Conservation (phyloP, 2,888 invertebrate species). For the Ichneumoninae sp. region DNA sequence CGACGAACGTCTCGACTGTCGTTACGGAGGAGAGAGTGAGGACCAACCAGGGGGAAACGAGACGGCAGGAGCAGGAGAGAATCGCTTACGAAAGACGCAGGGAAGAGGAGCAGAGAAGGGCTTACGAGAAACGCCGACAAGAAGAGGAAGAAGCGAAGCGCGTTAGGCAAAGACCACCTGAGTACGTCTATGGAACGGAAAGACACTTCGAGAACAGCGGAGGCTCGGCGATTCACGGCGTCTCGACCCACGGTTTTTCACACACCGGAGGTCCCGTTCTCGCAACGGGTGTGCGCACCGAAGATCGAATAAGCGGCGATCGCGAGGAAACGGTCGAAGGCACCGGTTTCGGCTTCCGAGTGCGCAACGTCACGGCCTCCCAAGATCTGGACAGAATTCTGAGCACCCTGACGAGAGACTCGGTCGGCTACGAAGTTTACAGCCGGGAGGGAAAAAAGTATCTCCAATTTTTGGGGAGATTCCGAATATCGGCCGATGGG, state of each 20-base stretch:
- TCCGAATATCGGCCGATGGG: conserved; percentile 72
- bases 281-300: conserved; percentile 56
- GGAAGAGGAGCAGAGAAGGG: conserved; percentile 56
- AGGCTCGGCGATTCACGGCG: conserved; percentile 13
- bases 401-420: conserved; percentile 71
- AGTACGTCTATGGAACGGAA: conserved; percentile 75
- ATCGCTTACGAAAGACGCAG: conserved; percentile 64
- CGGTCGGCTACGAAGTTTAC: conserved; percentile 72
- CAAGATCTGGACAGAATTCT: conserved; percentile 75
- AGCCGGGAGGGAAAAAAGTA: conserved; percentile 73
- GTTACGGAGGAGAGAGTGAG: conserved; percentile 48
- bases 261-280: conserved; percentile 53
- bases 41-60: conserved; percentile 39
- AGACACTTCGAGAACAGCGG: conserved; percentile 69
- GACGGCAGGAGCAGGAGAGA: conserved; percentile 65
- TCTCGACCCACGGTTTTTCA: conserved; percentile 42
- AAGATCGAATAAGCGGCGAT: conserved; percentile 73
- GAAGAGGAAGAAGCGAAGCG: conserved; percentile 63
- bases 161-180: conserved; percentile 56
- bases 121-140: conserved; percentile 44
- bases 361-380: conserved; percentile 73
- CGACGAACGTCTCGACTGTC: conserved; percentile 58
- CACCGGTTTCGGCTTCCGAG: conserved; percentile 71
- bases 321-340: conserved; percentile 74
- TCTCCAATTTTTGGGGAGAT: conserved; percentile 76